These are phyloP conservation scores for Garra rufa DNA, from an alignment of 2,113 vertebrate genomes.

Conservation along the genomic window DNA sequence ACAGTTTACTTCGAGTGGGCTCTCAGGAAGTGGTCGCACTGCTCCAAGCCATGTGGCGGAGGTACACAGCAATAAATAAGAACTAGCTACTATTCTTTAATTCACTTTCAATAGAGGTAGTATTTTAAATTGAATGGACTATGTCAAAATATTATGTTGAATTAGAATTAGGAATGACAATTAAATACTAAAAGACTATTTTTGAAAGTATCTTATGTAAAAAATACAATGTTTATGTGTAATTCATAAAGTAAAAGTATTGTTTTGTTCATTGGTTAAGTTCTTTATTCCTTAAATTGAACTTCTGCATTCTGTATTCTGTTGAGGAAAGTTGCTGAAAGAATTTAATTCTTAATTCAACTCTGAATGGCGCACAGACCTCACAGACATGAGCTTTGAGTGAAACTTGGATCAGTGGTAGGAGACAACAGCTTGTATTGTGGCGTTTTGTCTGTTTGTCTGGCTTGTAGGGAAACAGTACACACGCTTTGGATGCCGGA, in stretches of 20 bases:
- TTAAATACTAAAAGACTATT: no score
- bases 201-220: no score
- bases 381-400: neutral
- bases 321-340: neutral
- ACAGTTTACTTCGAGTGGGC: constrained; percentile 89
- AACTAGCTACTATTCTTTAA: neutral
- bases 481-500: constrained; percentile 93
- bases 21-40: constrained; percentile 94
- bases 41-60: constrained; percentile 94
- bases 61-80: constrained; percentile 72
- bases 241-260: neutral
- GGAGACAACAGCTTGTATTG: constrained; percentile 1
- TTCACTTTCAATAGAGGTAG: neutral
- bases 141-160: neutral
- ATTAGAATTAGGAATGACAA: neutral
- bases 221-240: neutral
- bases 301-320: neutral
- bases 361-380: neutral
- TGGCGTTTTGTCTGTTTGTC: constrained; percentile 19
- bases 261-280: neutral
- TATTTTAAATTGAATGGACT: neutral
- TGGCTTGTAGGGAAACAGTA: constrained; percentile 84
- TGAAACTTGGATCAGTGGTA: neutral
- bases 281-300: neutral
- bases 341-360: neutral